A percentile compares a stretch with the other conserved stretches of the same genome.
phyloP scores from a whole-genome alignment of 1,140 invertebrate genomes.

The Drosophila cardini region DNA sequence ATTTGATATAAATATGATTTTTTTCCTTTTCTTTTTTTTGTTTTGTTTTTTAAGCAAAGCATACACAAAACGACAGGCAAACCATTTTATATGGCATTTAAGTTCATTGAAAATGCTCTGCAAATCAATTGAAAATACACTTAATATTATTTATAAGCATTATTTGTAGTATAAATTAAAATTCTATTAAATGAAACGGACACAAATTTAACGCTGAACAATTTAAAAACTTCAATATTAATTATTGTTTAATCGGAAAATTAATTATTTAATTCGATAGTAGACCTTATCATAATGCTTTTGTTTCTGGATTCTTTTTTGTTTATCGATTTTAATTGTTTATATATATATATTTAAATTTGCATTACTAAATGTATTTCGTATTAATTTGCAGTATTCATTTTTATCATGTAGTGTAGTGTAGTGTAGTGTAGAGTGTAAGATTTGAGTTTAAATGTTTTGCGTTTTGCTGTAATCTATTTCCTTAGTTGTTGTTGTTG shows the following conservation, averaged over 20 bases:
- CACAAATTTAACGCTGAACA: slow-evolving; percentile 1
- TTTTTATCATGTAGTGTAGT: slow-evolving; percentile 33
- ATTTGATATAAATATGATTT: slow-evolving; percentile 26
- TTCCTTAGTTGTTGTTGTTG: slow-evolving; percentile 20
- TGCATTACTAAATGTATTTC: slow-evolving; percentile 57
- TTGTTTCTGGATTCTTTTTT: slow-evolving; percentile 13
- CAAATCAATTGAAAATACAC: slow-evolving; percentile 59
- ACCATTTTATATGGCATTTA: slow-evolving; percentile 44
- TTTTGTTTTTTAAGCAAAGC: slow-evolving; percentile 45
- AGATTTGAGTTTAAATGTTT: slow-evolving; percentile 31
- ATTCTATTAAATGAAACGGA: background rate
- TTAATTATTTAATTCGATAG: slow-evolving; percentile 11
- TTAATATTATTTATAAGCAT: background rate
- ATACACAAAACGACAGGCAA: slow-evolving; percentile 46
- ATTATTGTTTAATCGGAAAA: background rate
- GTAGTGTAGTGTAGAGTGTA: slow-evolving; percentile 24
- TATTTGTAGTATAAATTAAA: background rate
- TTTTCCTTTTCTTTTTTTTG: slow-evolving; percentile 7
- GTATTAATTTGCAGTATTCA: slow-evolving; percentile 61
- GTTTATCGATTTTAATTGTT: slow-evolving; percentile 25
- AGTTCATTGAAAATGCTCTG: slow-evolving; percentile 31
- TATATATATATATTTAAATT: slow-evolving; percentile 38
- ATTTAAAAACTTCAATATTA: background rate
- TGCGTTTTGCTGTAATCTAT: slow-evolving; percentile 16
- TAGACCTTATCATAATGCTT: slow-evolving; percentile 33